Conservation (phyloP, 2,888 invertebrate species). For the Asteroscopus sphinx region DNA sequence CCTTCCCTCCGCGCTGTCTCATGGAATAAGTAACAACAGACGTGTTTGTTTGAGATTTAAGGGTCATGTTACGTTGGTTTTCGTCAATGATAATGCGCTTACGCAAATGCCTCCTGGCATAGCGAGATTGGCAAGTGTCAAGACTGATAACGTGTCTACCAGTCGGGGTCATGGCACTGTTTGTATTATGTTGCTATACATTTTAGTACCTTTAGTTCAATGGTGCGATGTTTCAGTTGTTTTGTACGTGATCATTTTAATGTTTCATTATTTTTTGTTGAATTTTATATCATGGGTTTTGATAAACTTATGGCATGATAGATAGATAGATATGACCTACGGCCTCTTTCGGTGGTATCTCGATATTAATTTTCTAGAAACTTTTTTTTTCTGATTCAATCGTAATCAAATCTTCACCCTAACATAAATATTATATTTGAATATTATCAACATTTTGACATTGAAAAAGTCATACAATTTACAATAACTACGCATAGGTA, state of each 20-base stretch:
- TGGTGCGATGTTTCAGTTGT: slow-evolving; percentile 10
- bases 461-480: too few relatives aligned
- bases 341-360: too few relatives aligned
- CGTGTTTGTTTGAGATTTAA: slow-evolving; percentile 7
- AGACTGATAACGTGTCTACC: slow-evolving; percentile 80
- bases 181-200: slow-evolving; percentile 62
- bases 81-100: slow-evolving; percentile 75
- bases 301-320: too few relatives aligned
- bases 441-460: too few relatives aligned
- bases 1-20: slow-evolving; percentile 28
- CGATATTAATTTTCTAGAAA: background rate
- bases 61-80: slow-evolving; percentile 64
- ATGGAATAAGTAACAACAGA: slow-evolving; percentile 2
- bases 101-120: slow-evolving; percentile 84
- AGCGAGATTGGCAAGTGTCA: slow-evolving; percentile 81
- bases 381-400: too few relatives aligned
- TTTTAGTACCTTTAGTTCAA: slow-evolving; percentile 24
- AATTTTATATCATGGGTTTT: background rate
- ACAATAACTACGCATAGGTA: too few relatives aligned
- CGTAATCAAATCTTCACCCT: too few relatives aligned
- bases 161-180: slow-evolving; percentile 75
- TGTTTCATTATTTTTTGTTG: slow-evolving; percentile 1
- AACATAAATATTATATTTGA: too few relatives aligned
- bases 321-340: too few relatives aligned
- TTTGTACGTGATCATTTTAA: slow-evolving; percentile 8